Evolutionary conservation across 1,140 invertebrate species (phyloP).

Genomic region (Rhynchophorus ferrugineus): DNA sequence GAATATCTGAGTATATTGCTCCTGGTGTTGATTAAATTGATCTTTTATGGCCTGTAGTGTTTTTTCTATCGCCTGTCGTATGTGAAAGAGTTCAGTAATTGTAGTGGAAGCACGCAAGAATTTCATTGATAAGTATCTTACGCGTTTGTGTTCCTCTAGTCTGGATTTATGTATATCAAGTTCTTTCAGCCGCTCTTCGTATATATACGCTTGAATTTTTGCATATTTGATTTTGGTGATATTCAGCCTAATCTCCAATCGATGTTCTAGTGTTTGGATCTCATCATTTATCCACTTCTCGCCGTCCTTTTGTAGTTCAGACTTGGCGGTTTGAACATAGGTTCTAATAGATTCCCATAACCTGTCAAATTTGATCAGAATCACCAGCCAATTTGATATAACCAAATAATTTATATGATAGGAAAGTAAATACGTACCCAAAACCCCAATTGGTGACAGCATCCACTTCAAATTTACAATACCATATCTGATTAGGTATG

Average conservation of each 20-base stretch:
- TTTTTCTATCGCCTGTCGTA: too few species aligned
- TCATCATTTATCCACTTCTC: conserved; percentile 21
- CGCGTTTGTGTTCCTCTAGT: conserved; percentile 17
- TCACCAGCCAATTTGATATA: too few species aligned
- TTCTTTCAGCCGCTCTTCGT: conserved; percentile 23
- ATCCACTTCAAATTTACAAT: conserved; percentile 24
- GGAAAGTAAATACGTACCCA: conserved; percentile 14
- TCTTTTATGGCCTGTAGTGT: background rate
- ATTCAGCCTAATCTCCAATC: conserved; percentile 12
- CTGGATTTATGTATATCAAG: conserved; percentile 10
- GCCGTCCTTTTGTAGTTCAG: conserved; percentile 11
- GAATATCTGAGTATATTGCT: background rate
- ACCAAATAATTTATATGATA: background rate
- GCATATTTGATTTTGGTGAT: conserved; percentile 6
- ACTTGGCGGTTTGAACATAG: conserved; percentile 16
- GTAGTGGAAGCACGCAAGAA: too few species aligned
- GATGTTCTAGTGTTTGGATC: conserved; percentile 7
- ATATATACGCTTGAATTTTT: conserved; percentile 17
- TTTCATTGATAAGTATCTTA: conserved; percentile 5
- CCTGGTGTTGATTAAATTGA: background rate
- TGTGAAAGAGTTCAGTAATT: too few species aligned
- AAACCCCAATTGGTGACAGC: conserved; percentile 30
- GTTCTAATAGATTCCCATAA: conserved; percentile 22
- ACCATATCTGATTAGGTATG: conserved; percentile 23
- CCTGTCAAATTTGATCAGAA: conserved; percentile 10